phyloP scores from a whole-genome alignment of 2,113 vertebrate genomes.

The Odobenus rosmarus region DNA sequence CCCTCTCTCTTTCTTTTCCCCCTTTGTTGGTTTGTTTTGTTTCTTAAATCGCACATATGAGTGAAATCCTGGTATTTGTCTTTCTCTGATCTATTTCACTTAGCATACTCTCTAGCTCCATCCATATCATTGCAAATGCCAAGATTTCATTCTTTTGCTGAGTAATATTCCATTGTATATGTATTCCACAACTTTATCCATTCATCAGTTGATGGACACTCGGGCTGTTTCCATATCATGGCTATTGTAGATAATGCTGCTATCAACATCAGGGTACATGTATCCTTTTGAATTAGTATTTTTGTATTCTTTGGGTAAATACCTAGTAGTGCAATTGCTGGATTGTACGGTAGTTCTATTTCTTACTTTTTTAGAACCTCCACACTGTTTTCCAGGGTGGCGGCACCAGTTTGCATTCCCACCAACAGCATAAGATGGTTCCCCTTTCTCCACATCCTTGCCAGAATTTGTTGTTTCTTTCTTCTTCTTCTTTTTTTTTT shows the following conservation, averaged over 20 bases:
- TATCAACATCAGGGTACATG: neutral
- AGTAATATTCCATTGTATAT: neutral
- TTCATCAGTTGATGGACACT: neutral
- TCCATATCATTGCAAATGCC: neutral
- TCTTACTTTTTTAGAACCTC: neutral
- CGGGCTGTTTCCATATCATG: neutral
- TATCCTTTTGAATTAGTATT: neutral
- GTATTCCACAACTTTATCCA: neutral
- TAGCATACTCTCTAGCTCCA: neutral
- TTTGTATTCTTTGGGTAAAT: neutral
- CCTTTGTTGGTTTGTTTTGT: neutral
- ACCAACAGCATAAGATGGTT: neutral
- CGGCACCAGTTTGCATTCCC: neutral
- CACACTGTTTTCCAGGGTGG: neutral
- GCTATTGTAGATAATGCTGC: neutral
- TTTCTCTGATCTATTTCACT: neutral
- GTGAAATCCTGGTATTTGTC: neutral
- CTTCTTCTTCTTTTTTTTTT: too few species aligned
- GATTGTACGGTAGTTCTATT: neutral
- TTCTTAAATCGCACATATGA: neutral
- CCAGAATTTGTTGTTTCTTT: neutral
- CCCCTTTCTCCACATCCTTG: neutral
- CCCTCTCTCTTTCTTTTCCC: neutral
- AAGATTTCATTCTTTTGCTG: neutral
- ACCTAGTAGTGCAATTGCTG: neutral